Evolutionary conservation across 1,140 invertebrate genomes (phyloP), one percentile per base, ranked within the genome.

Genomic region (Goniozus legneri): DNA sequence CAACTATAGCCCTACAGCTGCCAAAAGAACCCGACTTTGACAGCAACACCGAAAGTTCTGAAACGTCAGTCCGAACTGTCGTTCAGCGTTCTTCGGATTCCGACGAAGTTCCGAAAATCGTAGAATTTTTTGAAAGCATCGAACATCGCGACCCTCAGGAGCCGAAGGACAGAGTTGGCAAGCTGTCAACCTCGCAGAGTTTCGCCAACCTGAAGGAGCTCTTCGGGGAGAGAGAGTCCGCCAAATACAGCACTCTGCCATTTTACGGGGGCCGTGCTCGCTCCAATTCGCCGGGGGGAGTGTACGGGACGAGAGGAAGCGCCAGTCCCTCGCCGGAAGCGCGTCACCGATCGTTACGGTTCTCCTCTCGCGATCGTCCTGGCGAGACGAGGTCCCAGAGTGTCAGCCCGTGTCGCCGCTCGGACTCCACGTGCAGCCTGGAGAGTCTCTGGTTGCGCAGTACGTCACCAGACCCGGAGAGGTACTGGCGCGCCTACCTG

Each of bases 71-170:
- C 3, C 81, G 73, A 65, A 87, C 82, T 8, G 84, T 83, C 0
- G 82, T 87, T 19, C 74, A 79, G 47, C 69, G 74, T 34, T 67
- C 50, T 16, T 44, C 44, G 2, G 66, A 65, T 62, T 62, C 41
- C 1, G 81, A 83, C 42, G 81, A 83, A 42, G 82, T 89, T 1
- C 79, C 80, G 34, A 80, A 82, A 44, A 90, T 88, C 68, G 85
- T 91, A 2, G 83, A 89, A 61, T 90, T 87, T 69, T 91, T 89
- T 60, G 88, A 90, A 67, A 84, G 81, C 12, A 82, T 82, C 0
- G 71, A 78, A 60, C 51, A 61, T 55, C 7, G 57, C 66, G 36
- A 58, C 54, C 1, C 47, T 62, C 13, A 3, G 16, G 7, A 16
- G 12, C 13, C 15, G n/a, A 40, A 43, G 30, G 3, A 24, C 4